phyloP scores from a whole-genome alignment of 2,888 invertebrate species.

The Amphimallon solstitiale region DNA sequence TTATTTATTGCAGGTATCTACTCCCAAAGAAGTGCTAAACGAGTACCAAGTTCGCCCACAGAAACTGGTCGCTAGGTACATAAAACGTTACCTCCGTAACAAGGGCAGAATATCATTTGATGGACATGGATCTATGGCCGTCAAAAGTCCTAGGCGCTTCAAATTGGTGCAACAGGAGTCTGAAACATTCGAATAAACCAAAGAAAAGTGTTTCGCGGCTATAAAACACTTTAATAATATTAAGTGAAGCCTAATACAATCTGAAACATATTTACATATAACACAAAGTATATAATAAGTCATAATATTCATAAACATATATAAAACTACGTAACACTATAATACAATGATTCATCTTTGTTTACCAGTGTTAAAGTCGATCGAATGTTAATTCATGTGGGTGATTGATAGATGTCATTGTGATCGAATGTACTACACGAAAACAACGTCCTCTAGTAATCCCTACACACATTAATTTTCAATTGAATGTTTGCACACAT shows the following conservation, averaged over 20 bases:
- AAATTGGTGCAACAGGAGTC: constrained; percentile 92
- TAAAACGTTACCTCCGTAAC: constrained; percentile 82
- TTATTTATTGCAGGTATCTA: constrained; percentile 72
- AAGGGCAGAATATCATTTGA: constrained; percentile 78
- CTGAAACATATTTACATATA: neutral
- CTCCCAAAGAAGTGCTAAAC: constrained; percentile 87
- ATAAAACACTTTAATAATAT: neutral
- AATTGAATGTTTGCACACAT: no score
- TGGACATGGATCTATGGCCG: constrained; percentile 81
- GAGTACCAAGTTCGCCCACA: constrained; percentile 94
- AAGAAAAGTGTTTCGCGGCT: neutral
- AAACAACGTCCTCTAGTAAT: no score
- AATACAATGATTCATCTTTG: no score
- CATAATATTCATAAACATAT: no score
- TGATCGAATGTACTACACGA: no score
- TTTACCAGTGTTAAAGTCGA: no score
- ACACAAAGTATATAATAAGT: no score
- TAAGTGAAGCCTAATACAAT: neutral
- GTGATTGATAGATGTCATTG: no score
- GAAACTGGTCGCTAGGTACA: constrained; percentile 82
- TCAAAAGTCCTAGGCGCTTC: constrained; percentile 87
- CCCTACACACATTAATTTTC: no score
- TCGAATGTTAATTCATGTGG: no score
- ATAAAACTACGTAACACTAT: no score
- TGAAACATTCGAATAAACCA: constrained; percentile 83